These are phyloP conservation scores for Psophia crepitans DNA, from an alignment of 2,113 vertebrate genomes.

Conservation along the genomic window DNA sequence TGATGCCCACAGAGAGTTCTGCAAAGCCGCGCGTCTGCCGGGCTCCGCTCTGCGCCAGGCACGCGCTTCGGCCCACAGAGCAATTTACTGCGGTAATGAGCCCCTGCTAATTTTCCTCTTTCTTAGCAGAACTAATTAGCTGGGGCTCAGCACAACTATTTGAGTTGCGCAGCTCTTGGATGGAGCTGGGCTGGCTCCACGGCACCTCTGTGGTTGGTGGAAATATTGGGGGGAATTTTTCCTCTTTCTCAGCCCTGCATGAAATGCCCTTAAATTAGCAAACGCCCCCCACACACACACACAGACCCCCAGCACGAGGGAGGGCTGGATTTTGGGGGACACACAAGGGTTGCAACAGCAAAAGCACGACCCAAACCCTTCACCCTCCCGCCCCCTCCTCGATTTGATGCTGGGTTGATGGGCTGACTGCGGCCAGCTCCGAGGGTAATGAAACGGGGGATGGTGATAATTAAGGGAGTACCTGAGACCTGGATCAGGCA, in stretches of 20 bases:
- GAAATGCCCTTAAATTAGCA: neutral
- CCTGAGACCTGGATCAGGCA: neutral
- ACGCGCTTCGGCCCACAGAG: neutral
- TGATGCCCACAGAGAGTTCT: rapidly evolving
- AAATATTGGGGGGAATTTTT: neutral
- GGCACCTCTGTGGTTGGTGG: rapidly evolving
- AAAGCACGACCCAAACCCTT: neutral
- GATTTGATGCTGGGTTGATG: neutral
- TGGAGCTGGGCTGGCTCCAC: neutral
- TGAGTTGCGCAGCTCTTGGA: neutral
- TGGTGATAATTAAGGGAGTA: neutral
- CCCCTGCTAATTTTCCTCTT: neutral
- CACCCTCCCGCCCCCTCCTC: too few species aligned
- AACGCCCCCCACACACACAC: neutral
- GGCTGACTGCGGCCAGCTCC: rapidly evolving
- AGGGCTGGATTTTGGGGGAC: neutral
- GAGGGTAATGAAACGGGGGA: neutral
- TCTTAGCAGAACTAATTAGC: conserved; percentile 35
- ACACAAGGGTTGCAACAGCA: rapidly evolving
- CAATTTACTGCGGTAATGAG: neutral
- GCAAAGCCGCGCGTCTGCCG: rapidly evolving
- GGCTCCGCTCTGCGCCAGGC: neutral
- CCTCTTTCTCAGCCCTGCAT: neutral
- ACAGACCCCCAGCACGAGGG: neutral
- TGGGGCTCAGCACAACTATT: neutral